phyloP scores from a whole-genome alignment of 2,888 invertebrate species.

The Charanyca ferruginea region DNA sequence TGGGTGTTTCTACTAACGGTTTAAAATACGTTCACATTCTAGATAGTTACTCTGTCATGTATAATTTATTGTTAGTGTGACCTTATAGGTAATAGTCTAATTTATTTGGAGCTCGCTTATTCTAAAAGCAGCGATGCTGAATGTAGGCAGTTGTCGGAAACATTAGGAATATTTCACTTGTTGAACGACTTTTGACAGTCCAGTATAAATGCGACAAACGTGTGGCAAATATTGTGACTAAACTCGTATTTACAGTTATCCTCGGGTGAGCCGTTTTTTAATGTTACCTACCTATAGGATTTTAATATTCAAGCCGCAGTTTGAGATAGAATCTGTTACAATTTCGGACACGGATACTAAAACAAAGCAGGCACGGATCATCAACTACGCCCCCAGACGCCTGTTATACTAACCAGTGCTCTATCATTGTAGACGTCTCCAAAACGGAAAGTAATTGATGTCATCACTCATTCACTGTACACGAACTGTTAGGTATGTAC shows the following conservation, averaged over 20 bases:
- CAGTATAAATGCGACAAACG: slow-evolving; percentile 66
- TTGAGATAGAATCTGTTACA: slow-evolving; percentile 74
- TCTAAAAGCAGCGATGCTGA: slow-evolving; percentile 3
- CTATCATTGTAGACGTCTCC: slow-evolving; percentile 41
- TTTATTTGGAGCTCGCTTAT: slow-evolving; percentile 33
- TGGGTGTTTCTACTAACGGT: slow-evolving; percentile 45
- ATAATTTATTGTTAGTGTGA: slow-evolving; percentile 42
- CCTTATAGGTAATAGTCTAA: slow-evolving; percentile 17
- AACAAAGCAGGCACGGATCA: slow-evolving; percentile 48
- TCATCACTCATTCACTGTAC: slow-evolving; percentile 33
- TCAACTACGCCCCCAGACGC: slow-evolving; percentile 63
- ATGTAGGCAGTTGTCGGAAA: slow-evolving; percentile 28
- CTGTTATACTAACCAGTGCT: slow-evolving; percentile 46
- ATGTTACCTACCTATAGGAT: slow-evolving; percentile 72
- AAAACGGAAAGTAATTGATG: slow-evolving; percentile 45
- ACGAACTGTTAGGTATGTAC: not conserved
- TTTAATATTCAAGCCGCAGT: slow-evolving; percentile 78
- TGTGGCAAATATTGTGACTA: slow-evolving; percentile 74
- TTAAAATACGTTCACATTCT: slow-evolving; percentile 39
- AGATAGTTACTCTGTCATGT: slow-evolving; percentile 36
- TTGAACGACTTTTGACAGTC: slow-evolving; percentile 64
- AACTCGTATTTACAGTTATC: slow-evolving; percentile 84
- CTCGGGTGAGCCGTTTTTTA: slow-evolving; percentile 75
- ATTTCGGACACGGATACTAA: slow-evolving; percentile 64
- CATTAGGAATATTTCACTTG: slow-evolving; percentile 33